Evolutionary conservation across 1,140 invertebrate species (phyloP).

Genomic region (Bombyx mandarina): DNA sequence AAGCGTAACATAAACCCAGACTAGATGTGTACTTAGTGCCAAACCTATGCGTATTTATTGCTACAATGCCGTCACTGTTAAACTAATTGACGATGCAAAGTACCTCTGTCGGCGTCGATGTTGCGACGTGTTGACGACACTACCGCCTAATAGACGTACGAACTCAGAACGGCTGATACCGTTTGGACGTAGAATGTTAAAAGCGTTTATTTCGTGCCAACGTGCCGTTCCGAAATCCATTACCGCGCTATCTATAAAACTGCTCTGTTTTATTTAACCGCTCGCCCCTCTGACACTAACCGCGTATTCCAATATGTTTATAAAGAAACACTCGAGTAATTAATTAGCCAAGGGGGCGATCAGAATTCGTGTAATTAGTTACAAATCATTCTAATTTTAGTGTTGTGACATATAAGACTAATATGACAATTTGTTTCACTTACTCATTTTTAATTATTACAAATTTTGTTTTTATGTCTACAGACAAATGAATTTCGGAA

Average conservation of each 20-base stretch:
- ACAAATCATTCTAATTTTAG: too few relatives aligned
- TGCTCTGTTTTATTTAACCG: conserved; percentile 15
- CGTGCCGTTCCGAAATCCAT: conserved; percentile 18
- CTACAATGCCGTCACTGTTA: conserved; percentile 17
- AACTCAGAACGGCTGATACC: conserved; percentile 4
- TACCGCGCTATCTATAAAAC: conserved; percentile 17
- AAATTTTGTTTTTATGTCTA: too few relatives aligned
- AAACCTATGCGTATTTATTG: conserved; percentile 27
- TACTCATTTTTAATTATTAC: too few relatives aligned
- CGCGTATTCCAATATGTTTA: too few relatives aligned
- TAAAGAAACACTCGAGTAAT: too few relatives aligned
- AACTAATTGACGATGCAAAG: conserved; percentile 17
- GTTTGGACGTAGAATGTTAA: conserved; percentile 5
- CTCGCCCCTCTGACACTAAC: not conserved
- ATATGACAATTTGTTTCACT: too few relatives aligned
- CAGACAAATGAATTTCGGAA: too few relatives aligned
- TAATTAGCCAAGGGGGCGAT: too few relatives aligned
- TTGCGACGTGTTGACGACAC: not conserved
- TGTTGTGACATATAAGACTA: too few relatives aligned
- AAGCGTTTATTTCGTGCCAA: conserved; percentile 15
- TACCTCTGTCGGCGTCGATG: not conserved
- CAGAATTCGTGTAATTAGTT: too few relatives aligned
- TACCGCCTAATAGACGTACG: not conserved
- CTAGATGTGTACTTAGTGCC: conserved; percentile 25
- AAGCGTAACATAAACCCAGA: conserved; percentile 35